phyloP scores from a whole-genome alignment of 2,113 vertebrate genomes.

The Okapia johnstoni region DNA sequence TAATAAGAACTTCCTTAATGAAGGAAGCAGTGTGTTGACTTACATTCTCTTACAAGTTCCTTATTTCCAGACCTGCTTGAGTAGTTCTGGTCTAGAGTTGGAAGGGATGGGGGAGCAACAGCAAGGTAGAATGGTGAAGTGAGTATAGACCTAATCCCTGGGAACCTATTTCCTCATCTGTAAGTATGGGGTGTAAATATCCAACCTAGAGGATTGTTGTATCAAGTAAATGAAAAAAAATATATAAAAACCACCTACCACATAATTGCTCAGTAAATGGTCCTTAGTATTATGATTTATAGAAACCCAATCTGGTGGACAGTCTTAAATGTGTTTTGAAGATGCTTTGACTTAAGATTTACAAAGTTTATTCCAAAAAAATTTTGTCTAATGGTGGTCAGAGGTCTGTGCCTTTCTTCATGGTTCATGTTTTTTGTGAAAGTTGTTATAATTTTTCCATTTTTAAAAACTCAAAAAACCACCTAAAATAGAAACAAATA shows the following conservation, averaged over 20 bases:
- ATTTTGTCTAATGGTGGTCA: background rate
- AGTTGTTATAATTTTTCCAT: background rate
- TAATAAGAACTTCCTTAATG: background rate
- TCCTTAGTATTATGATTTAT: background rate
- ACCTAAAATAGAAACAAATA: slow-evolving; percentile 18
- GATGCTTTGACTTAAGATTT: slow-evolving; percentile 21
- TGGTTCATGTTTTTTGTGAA: background rate
- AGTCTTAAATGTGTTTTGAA: background rate
- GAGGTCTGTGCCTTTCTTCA: background rate
- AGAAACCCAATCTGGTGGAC: background rate
- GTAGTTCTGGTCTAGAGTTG: background rate
- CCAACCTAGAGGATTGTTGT: background rate
- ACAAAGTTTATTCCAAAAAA: slow-evolving; percentile 25
- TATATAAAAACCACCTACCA: background rate
- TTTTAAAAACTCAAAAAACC: background rate
- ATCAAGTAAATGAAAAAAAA: background rate
- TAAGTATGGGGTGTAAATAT: background rate
- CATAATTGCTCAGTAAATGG: background rate
- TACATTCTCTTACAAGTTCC: background rate
- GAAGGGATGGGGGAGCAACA: background rate
- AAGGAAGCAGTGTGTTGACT: background rate
- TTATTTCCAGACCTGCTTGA: background rate
- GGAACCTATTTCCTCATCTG: background rate
- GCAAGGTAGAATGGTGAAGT: background rate
- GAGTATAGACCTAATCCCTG: background rate